Base-by-base conservation (phyloP, 2,888 invertebrate genomes). In the Ecliptopera silaceata region DNA sequence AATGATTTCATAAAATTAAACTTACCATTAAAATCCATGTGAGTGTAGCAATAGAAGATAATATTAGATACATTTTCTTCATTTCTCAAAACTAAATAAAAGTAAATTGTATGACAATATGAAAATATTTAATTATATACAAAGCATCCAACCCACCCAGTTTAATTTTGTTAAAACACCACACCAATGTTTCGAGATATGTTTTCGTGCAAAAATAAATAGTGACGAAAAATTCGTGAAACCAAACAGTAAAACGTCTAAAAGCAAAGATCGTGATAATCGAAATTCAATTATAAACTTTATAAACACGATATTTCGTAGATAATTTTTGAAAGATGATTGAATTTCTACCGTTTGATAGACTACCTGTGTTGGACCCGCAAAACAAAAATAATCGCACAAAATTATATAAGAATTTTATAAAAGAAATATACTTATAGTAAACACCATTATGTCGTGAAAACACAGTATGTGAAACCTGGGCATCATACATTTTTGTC, bases 91-190 rank as follows among this genome's bases (percentile, higher is more conserved):
- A 45, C 41, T 39, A 22, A 20, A 32, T 10, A 32, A 22, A n/a
- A 13, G 2, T 1, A 44, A 34, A 46, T 15, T 41, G 5, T 26
- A 53, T 39, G 39, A 34, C 45, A 60, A 61, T 56, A 41, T 36
- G 39, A 42, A 49, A 59, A 44, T 31, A 29, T 36, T 10, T 48
- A n/a, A n/a, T 20, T 43, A 41, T 50, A 3, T 54, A 58, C 52
- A 53, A 45, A 12, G 34, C 10, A 47, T 42, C 59, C 63, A 63
- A 60, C 49, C 59, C 65, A 53, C 54, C 63, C 64, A 59, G 66
- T 68, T 68, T 63, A 64, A 61, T 43, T 46, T 60, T 59, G 65
- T 66, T 68, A 66, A 56, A 61, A 48, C 20, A 32, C 56, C 60
- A 62, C 66, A 63, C 62, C 61, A 48, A 42, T 47, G 46, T 41